Percentiles rank a stretch among this genome's conserved stretches.
These are phyloP conservation scores for Beroe ovata DNA, from an alignment of 37 sponge, comb jelly and placozoan genomes.

Conservation along the genomic window DNA sequence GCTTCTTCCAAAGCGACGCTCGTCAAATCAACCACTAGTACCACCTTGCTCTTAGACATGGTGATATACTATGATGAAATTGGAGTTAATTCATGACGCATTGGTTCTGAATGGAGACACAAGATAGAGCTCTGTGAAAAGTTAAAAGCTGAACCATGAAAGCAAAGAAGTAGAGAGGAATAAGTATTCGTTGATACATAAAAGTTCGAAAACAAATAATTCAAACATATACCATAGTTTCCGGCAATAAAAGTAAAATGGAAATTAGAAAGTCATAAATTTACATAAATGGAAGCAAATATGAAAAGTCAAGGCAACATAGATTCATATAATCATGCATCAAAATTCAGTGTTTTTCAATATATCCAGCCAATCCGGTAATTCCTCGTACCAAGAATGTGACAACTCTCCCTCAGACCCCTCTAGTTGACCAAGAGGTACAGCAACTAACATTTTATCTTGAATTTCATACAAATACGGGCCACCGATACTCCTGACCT, in stretches of 20 bases:
- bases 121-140: no score
- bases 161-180: background rate
- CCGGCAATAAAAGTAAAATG: background rate
- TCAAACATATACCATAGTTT: no score
- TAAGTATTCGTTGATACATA: background rate
- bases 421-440: background rate
- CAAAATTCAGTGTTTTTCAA: background rate
- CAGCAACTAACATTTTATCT: background rate
- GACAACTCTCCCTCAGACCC: background rate
- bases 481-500: background rate
- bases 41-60: conserved; percentile 61
- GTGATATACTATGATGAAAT: no score
- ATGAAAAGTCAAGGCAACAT: background rate
- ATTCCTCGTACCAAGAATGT: background rate
- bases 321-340: background rate
- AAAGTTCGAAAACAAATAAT: no score
- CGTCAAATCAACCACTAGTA: conserved; percentile 29
- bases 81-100: no score
- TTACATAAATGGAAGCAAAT: background rate
- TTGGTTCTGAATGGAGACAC: no score
- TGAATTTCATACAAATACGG: conserved; percentile 30
- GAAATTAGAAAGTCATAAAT: background rate
- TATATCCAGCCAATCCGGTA: background rate
- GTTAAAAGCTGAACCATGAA: no score
- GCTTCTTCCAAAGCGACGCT: background rate